Evolutionary conservation across 1,140 invertebrate genomes (phyloP), one percentile per base, ranked within the genome.

Genomic region (Varroa destructor): DNA sequence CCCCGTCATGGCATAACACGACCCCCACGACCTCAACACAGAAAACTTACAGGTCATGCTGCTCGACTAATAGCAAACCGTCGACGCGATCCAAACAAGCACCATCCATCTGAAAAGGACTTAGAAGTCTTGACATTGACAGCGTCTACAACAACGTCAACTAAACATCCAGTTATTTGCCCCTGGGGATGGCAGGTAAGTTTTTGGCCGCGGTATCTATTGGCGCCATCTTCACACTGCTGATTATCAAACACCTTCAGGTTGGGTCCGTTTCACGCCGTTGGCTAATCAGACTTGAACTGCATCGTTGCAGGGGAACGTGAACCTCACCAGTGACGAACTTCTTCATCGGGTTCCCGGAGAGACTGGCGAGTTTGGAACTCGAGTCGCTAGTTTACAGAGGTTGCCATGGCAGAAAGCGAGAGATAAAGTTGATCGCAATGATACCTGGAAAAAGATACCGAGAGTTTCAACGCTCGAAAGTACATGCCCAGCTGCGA

Each of bases 131-230:
- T 8, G 46, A 51, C 46, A 3, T 5, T 8, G 8, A 67, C 61
- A 8, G 40, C 61, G n/a, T 25, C 61, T 25, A 12, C 61, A 40
- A 43, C 61, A 37, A 67, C 40, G 14, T 36, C 61, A 46, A 67
- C 14, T 5, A 1, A 12, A 40, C 61, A 37, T 5, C 61, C 61
- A 1, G 61, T 37, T 12, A 37, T 67, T 40, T 37, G 61, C 40
- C 61, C 61, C 46, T 67, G 61, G 61, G 40, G 61, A 37, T 67
- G 61, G 61, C 61, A 67, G 61, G 61, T 67, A 46, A 67, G 61
- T 67, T 12, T 67, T 12, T 12, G 37, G 61, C 40, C 40, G 40
- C 40, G 61, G 1, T 67, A 14, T 67, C 61, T 1, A 43, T 67
- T 37, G 40, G 61, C 61, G 61, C 61, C 40, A 67, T 46, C 12